Base-by-base conservation (phyloP, 2,797 vertebrate species). In the Pseudomugil gertrudae region DNA sequence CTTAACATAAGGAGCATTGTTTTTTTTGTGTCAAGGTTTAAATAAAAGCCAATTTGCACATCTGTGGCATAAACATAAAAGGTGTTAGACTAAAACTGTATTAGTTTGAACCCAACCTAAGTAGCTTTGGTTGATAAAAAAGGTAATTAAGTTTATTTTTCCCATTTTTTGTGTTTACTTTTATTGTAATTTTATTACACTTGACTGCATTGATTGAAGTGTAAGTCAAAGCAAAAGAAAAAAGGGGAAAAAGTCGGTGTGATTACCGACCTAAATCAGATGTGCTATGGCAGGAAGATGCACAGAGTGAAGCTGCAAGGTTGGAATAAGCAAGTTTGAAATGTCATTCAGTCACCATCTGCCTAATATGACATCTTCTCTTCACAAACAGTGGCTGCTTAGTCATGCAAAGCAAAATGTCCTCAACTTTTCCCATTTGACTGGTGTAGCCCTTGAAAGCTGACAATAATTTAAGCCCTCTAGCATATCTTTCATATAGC, bases 271-370 rank as follows among this genome's bases (percentile, higher is more conserved):
- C 17, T 66, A 29, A 33, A 45, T 33, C 53, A 6, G n/a, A 53
- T 35, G 53, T 11, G 63, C 1, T 24, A 38, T n/a, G 15, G 10
- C 17, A 26, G 13, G 10, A 5, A 73, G 23, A 36, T 8, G 5
- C 58, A 35, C 23, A 61, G 14, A 57, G 17, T 43, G 17, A 33
- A 66, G 55, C 38, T 26, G 23, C 43, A 26, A 15, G 11, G 52
- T 66, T 69, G 50, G 43, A 76, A 51, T 27, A 14, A 51, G 19
- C 15, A 24, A 58, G 72, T 76, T 15, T 32, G 62, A 68, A 67
- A 79, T 61, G 53, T 63, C 4, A 57, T 60, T 76, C 57, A 40
- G 70, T 55, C 66, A 15, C 66, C 47, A 66, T 80, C 64, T 74
- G 74, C 57, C 57, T 57, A 61, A 76, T 45, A 43, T 6, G 36